Evolutionary conservation across 2,888 invertebrate species (phyloP), one percentile per base, ranked within the genome.

Genomic region (Stratiomys singularior): DNA sequence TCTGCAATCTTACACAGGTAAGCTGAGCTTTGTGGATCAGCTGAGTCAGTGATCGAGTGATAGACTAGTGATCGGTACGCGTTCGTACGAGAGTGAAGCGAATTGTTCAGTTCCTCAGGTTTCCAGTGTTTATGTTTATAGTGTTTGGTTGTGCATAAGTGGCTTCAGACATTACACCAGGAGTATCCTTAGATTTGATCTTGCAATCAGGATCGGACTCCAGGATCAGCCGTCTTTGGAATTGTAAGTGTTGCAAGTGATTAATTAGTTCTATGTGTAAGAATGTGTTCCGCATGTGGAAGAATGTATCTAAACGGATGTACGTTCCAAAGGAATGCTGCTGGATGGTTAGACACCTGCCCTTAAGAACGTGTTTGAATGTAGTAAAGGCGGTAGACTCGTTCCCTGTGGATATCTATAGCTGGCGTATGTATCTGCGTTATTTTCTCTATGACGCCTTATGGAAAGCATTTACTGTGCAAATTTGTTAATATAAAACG

Each of bases 41-140:
- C 67, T 67, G 67, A 67, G 67, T 67, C 44, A 67, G 67, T 60
- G 15, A 23, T 60, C 60, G 60, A 64, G 64, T 67, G 67, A n/a
- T 44, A 15, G 46, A 67, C n/a, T 23, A 67, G 67, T 44, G 37
- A 67, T 37, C 67, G 44, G 67, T 21, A 23, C 67, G 44, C 15
- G 44, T n/a, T n/a, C 13, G 60, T 52, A 9, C 52, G 15, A 13
- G 52, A 52, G 52, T 52, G 52, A 9, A 13, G 52, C 52, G n/a
- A 52, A 52, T 52, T 18, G 52, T 52, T 18, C 52, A 52, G 52
- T 52, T 52, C 15, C 52, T 52, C 52, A 52, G 52, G 52, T 52
- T 52, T 9, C 4, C 52, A 52, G 52, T 52, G 52, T 52, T 52
- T 52, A 52, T 52, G 52, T 52, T 13, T 52, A 13, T n/a, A 15